Conservation (phyloP, 2,113 vertebrate species). For the Erinaceus europaeus region DNA sequence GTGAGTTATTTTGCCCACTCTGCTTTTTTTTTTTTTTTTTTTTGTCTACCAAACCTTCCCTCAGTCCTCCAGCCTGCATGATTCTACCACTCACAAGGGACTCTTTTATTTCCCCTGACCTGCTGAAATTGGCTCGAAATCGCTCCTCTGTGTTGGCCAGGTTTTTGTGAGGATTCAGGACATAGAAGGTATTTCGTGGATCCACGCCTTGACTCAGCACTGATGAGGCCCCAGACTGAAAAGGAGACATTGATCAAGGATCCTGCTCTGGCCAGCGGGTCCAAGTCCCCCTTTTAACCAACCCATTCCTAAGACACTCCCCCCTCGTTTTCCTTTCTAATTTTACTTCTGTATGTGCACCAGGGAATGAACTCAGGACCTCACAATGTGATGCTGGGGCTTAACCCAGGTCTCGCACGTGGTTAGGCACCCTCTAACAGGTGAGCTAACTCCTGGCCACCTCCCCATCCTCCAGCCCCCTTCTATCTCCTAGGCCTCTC, state of each 20-base stretch:
- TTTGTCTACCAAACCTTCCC: too few species aligned
- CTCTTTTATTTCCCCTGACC: constrained; percentile 76
- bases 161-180: constrained; percentile 92
- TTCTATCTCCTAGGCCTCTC: neutral
- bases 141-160: constrained; percentile 86
- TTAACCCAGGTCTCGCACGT: too few species aligned
- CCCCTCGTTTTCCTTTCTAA: too few species aligned
- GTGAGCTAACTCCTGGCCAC: neutral
- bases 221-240: constrained; percentile 73
- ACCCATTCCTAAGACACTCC: neutral
- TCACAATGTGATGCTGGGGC: too few species aligned
- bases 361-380: too few species aligned
- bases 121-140: constrained; percentile 90
- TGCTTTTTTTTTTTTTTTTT: too few species aligned
- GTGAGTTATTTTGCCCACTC: too few species aligned
- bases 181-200: constrained; percentile 85
- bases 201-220: constrained; percentile 87
- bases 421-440: too few species aligned
- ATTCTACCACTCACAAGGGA: too few species aligned
- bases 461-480: neutral
- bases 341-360: too few species aligned
- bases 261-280: neutral
- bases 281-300: neutral
- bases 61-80: too few species aligned
- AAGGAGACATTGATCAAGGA: neutral